Evolutionary conservation across 2,113 vertebrate genomes (phyloP), one percentile per base, ranked within the genome.

Genomic region (Hemiprocne comata): DNA sequence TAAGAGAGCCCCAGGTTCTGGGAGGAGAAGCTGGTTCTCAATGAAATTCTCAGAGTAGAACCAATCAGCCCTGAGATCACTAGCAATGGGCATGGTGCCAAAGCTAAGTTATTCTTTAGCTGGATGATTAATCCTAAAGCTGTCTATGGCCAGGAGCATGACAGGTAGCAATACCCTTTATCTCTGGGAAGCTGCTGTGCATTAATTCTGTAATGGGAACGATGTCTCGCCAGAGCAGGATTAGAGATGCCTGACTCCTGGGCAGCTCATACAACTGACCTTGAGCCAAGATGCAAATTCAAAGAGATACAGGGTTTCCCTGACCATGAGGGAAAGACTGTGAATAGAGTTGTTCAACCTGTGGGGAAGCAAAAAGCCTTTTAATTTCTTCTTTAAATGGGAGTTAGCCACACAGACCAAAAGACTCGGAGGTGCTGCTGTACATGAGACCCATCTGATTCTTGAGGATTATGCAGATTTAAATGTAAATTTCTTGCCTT

Each of bases 401-500:
- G 54, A 55, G 15, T 91, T 90, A 76, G 76, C 72, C 74, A 64
- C 24, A 57, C 57, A 90, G 54, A 85, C 64, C 54, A 38, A 50
- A 88, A 90, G 25, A 36, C 74, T 86, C 60, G 34, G 85, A 77
- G 83, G 34, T 84, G 34, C 60, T 38, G 89, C 61, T 0, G 1
- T 38, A 55, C 44, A 65, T 61, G 93, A 84, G 36, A 93, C 61
- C 86, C 80, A 44, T 87, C 38, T 92, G 93, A 96, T 92, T 94
- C 86, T 83, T 84, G 75, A 95, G 75, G 84, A 76, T 95, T 96
- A 87, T 31, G 4, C 69, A 78, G 74, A 88, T 90, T 92, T 86
- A 78, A 93, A 88, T 96, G 89, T 93, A 92, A 95, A 93, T 85
- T 82, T 85, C 69, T 94, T 89, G 65, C 80, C 88, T 97, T 95